phyloP scores from a whole-genome alignment of 2,113 vertebrate species.

The Limnothrissa miodon region DNA sequence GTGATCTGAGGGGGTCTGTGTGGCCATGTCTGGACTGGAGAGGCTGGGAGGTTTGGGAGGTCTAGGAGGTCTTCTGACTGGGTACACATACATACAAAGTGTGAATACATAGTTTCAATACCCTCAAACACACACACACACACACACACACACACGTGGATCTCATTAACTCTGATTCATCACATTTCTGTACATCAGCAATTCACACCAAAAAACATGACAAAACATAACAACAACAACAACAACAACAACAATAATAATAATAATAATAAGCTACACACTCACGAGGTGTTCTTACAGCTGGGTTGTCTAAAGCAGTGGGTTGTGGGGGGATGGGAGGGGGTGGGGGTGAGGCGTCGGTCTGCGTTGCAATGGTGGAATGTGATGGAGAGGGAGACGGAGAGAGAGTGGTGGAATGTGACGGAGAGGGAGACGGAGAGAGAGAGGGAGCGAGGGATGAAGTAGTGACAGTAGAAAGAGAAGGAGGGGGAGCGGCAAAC shows the following conservation, averaged over 20 bases:
- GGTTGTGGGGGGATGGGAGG: slow-evolving; percentile 61
- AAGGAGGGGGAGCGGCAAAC: not conserved
- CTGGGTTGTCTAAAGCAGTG: slow-evolving; percentile 47
- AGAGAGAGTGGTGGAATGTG: too few species aligned
- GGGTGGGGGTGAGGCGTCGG: slow-evolving; percentile 73
- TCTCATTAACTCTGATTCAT: too few species aligned
- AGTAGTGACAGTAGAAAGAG: slow-evolving; percentile 36
- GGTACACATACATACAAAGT: slow-evolving; percentile 16
- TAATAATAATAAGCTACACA: too few species aligned
- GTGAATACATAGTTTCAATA: not conserved
- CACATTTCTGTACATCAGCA: not conserved
- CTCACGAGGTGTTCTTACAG: not conserved
- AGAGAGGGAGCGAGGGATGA: slow-evolving; percentile 34
- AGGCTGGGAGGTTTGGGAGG: slow-evolving; percentile 79
- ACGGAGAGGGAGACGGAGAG: too few species aligned
- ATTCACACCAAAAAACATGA: too few species aligned
- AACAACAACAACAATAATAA: too few species aligned
- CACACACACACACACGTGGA: too few species aligned
- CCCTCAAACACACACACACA: too few species aligned
- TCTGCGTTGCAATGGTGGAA: slow-evolving; percentile 90
- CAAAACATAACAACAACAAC: too few species aligned
- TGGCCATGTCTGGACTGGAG: slow-evolving; percentile 42
- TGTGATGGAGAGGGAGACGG: slow-evolving; percentile 63
- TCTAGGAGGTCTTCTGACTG: slow-evolving; percentile 54
- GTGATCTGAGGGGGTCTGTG: slow-evolving; percentile 46